Percentiles rank a stretch among this genome's conserved stretches.
These are phyloP conservation scores for Caranx melampygus DNA, from an alignment of 2,113 vertebrate species.

Conservation along the genomic window DNA sequence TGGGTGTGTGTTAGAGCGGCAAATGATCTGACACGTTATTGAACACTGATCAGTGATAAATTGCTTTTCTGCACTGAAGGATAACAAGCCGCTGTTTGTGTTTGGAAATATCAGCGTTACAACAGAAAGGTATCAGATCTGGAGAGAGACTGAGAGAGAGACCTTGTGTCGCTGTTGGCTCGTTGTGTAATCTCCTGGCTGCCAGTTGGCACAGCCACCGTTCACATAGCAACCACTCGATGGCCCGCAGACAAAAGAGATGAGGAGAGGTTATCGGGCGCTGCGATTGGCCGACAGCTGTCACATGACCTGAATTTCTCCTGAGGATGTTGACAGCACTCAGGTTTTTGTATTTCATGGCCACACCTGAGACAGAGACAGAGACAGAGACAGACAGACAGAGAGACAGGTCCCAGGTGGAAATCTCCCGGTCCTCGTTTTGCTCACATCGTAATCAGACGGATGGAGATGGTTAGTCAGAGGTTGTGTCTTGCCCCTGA, in stretches of 20 bases:
- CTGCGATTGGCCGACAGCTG: slow-evolving; percentile 24
- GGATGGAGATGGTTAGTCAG: too few relatives aligned
- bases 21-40: too few relatives aligned
- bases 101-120: not conserved
- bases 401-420: too few relatives aligned
- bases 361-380: not conserved
- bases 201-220: slow-evolving; percentile 19
- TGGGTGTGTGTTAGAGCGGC: too few relatives aligned
- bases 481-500: too few relatives aligned
- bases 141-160: not conserved
- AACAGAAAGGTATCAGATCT: not conserved
- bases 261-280: not conserved
- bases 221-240: not conserved
- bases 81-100: too few relatives aligned
- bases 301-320: slow-evolving; percentile 12
- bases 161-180: not conserved
- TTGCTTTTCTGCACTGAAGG: too few relatives aligned
- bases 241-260: slow-evolving; percentile 8
- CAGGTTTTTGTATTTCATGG: slow-evolving; percentile 7
- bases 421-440: too few relatives aligned
- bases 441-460: too few relatives aligned
- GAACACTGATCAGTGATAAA: too few relatives aligned
- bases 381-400: too few relatives aligned
- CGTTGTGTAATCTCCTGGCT: not conserved
- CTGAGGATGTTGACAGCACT: slow-evolving; percentile 22